phyloP scores from a whole-genome alignment of 2,797 vertebrate genomes.

The Galago senegalensis region DNA sequence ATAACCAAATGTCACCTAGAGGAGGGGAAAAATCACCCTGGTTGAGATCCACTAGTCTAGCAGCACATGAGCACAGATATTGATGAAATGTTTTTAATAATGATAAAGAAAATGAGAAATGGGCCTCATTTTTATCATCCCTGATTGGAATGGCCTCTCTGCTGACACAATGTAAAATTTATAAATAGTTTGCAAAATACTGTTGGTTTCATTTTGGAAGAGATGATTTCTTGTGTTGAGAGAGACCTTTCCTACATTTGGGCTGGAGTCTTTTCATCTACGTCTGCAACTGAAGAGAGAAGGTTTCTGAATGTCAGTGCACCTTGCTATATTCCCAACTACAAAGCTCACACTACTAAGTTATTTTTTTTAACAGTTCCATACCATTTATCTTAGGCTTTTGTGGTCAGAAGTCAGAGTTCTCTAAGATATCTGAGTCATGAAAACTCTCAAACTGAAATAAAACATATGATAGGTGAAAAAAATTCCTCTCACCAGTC shows the following conservation, averaged over 20 bases:
- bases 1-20: background rate
- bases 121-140: background rate
- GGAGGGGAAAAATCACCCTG: background rate
- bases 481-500: background rate
- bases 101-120: constrained; percentile 20
- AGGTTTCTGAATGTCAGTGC: constrained; percentile 20
- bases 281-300: constrained; percentile 28
- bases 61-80: background rate
- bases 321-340: constrained; percentile 13
- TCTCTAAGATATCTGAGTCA: constrained; percentile 48
- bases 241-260: constrained; percentile 8
- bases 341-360: constrained; percentile 53
- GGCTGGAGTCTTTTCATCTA: constrained; percentile 16
- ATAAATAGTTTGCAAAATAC: background rate
- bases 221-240: constrained; percentile 37
- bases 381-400: constrained; percentile 61
- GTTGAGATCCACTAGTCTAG: background rate
- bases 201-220: constrained; percentile 10
- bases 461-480: background rate
- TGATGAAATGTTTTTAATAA: background rate
- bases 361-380: background rate
- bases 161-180: background rate
- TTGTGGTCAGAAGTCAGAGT: constrained; percentile 41
- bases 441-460: constrained; percentile 46
- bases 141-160: background rate